Base-by-base conservation (phyloP, 2,797 vertebrate species). In the Pipistrellus pipistrellus region DNA sequence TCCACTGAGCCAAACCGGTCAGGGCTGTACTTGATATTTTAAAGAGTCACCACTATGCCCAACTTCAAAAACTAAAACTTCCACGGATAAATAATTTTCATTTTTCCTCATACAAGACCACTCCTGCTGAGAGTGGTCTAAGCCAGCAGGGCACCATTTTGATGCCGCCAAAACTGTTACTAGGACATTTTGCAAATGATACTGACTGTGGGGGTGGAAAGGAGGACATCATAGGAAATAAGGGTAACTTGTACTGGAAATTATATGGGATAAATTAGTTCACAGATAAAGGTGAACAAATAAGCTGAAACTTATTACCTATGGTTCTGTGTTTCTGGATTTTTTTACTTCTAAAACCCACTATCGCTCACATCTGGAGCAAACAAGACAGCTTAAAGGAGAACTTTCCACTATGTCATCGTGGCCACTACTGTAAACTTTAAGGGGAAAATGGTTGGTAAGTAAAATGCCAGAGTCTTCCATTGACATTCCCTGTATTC, bases 61-160 rank as follows among this genome's bases (percentile, higher is more conserved):
- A 64, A 72, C 25, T 76, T 93, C 15, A 82, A 90, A 85, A 71
- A 71, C 15, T 10, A 75, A 78, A 91, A 92, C 62, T 88, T 76
- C 18, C 11, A 55, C 9, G 94, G 62, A 62, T 69, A 75, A 85
- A 46, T 66, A 10, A 17, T 35, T 71, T 88, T 20, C 48, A 69
- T 46, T 85, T 91, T 83, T 53, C 96, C 3, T 76, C n/a, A 25
- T 17, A 12, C 23, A 87, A 68, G 38, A 7, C 38, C 38, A 41
- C 38, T 41, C 38, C 38, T 41, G 38, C 38, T 41, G 6, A 41
- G 6, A 41, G 38, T 41, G 38, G 38, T 41, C 38, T 41, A 41
- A 7, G 38, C 38, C 38, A 41, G 38, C 38, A 15, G 2, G 44
- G 27, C 38, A 44, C 21, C 18, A n/a, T 51, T 91, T 30, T 66